These are phyloP conservation scores for Rhyacichthys aspro DNA, from an alignment of 2,797 vertebrate genomes.

Conservation along the genomic window DNA sequence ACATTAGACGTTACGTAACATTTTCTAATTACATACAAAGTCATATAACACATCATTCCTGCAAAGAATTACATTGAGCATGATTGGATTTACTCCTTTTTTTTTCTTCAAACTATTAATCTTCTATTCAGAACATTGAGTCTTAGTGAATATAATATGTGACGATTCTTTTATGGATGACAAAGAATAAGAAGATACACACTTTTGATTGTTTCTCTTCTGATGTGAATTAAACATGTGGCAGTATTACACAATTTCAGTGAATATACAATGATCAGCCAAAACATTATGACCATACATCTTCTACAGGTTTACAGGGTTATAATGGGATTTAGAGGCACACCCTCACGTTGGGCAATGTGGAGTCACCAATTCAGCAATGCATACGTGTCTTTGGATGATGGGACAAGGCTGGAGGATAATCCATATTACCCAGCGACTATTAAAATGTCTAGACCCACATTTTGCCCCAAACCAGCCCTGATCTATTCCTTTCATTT, in stretches of 20 bases:
- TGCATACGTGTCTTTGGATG: no score
- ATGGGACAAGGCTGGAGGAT: no score
- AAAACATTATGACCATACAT: background rate
- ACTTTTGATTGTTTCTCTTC: background rate
- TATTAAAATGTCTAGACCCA: no score
- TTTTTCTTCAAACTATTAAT: background rate
- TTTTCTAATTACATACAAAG: constrained; percentile 1
- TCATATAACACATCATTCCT: background rate
- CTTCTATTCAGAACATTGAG: background rate
- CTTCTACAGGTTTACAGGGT: no score
- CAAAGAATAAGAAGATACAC: background rate
- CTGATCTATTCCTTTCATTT: no score
- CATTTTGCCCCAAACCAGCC: no score
- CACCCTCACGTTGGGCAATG: no score
- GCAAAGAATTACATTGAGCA: background rate
- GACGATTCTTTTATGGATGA: background rate
- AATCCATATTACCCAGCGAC: no score
- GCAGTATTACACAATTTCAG: background rate
- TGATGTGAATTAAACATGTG: background rate
- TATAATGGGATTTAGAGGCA: no score
- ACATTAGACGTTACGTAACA: background rate
- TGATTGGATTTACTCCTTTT: background rate
- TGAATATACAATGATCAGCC: background rate
- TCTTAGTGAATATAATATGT: background rate
- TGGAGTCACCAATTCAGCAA: no score